Conservation (phyloP, 2,113 vertebrate species). For the Tragelaphus buxtoni region DNA sequence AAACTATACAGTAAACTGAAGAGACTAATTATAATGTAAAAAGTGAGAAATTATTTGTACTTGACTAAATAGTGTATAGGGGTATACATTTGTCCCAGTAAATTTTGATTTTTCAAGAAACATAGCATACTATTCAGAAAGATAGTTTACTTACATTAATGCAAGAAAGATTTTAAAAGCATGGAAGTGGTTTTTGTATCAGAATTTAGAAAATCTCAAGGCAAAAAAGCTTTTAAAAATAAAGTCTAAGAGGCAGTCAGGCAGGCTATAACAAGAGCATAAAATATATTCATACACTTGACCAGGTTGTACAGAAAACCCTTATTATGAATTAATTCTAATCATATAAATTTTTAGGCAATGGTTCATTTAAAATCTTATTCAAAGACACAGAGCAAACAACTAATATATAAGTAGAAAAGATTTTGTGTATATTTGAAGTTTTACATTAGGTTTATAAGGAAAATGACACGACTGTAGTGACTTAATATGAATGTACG, state of each 20-base stretch:
- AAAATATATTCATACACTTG: not conserved
- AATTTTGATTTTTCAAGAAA: slow-evolving; percentile 5
- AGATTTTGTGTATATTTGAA: not conserved
- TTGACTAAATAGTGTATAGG: too few relatives aligned
- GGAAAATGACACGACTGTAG: not conserved
- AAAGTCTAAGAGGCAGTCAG: not conserved
- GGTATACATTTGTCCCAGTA: not conserved
- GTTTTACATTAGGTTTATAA: not conserved
- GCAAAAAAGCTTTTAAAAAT: not conserved
- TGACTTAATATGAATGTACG: not conserved
- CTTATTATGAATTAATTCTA: not conserved
- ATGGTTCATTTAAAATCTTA: not conserved
- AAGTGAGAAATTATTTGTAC: too few relatives aligned
- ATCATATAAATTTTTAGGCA: not conserved
- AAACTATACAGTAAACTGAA: slow-evolving; percentile 48
- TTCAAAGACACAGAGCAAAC: not conserved
- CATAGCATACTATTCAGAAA: not conserved
- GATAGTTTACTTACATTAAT: not conserved
- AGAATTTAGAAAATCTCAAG: slow-evolving; percentile 1
- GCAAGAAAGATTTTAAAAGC: not conserved
- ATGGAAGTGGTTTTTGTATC: not conserved
- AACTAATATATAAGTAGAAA: not conserved
- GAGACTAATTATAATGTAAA: too few relatives aligned
- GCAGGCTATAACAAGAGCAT: not conserved
- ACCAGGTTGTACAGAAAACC: not conserved